Evolutionary conservation across 1,140 invertebrate genomes (phyloP).

Genomic region (Zophobas atratus): DNA sequence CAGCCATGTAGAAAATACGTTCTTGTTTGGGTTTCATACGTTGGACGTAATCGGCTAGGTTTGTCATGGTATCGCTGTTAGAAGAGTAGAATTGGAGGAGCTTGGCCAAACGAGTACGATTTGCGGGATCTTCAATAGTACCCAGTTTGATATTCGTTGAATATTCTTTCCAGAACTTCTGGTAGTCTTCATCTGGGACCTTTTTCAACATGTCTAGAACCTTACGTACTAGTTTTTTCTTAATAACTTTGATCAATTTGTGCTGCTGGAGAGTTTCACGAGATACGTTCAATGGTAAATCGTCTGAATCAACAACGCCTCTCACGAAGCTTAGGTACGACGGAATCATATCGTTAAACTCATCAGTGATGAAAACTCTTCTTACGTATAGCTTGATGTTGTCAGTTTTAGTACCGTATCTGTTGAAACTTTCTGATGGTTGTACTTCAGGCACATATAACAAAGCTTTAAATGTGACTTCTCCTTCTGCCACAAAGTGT

Average conservation of each 20-base stretch:
- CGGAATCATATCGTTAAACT: conserved; percentile 99
- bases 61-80: conserved; percentile 79
- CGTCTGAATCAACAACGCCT: conserved; percentile 99
- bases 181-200: conserved; percentile 91
- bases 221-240: conserved; percentile 98
- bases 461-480: conserved; percentile 98
- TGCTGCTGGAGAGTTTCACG: conserved; percentile 99
- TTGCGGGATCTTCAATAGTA: conserved; percentile 97
- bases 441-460: conserved; percentile 93
- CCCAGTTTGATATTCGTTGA: conserved; percentile 98
- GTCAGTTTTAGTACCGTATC: conserved; percentile 94
- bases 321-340: conserved; percentile 96
- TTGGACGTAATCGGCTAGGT: conserved; percentile 91
- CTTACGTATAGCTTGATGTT: conserved; percentile 98
- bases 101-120: conserved; percentile 95
- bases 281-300: conserved; percentile 98
- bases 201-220: conserved; percentile 99
- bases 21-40: conserved; percentile 99
- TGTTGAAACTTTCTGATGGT: conserved; percentile 94
- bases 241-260: conserved; percentile 98
- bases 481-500: conserved; percentile 99
- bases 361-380: conserved; percentile 99
- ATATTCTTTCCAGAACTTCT: conserved; percentile 99
- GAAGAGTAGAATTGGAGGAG: conserved; percentile 94
- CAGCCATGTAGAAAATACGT: conserved; percentile 97